Conservation (phyloP, 2,888 invertebrate genomes). For the Autographa pulchrina region DNA sequence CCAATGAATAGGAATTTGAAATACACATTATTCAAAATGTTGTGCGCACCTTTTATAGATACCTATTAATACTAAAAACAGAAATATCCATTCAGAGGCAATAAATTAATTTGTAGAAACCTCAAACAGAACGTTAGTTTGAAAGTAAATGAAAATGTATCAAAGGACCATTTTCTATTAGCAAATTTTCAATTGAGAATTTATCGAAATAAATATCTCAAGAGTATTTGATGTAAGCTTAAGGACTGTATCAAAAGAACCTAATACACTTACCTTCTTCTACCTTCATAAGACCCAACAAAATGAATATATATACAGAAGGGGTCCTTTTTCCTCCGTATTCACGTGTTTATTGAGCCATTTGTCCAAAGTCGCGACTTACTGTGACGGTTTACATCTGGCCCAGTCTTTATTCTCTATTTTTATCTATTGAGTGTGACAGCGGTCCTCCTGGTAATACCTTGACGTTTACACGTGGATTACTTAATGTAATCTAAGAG, state of each 20-base stretch:
- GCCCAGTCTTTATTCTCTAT: constrained; percentile 38
- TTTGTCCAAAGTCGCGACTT: constrained; percentile 27
- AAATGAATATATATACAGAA: constrained; percentile 13
- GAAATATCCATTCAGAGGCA: background rate
- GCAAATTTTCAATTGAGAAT: constrained; percentile 19
- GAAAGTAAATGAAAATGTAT: constrained; percentile 17
- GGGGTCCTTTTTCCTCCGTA: constrained; percentile 20
- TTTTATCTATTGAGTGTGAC: constrained; percentile 52
- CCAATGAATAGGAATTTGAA: background rate
- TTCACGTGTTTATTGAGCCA: constrained; percentile 46
- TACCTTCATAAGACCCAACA: constrained; percentile 26
- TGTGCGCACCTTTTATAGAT: background rate
- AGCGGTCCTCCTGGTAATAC: constrained; percentile 38
- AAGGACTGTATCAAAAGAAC: background rate
- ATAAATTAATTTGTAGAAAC: constrained; percentile 15
- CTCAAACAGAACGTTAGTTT: constrained; percentile 18
- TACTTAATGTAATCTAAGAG: constrained; percentile 51
- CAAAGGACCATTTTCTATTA: constrained; percentile 30
- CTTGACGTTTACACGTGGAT: constrained; percentile 39
- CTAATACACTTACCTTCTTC: constrained; percentile 41
- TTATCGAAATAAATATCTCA: constrained; percentile 6
- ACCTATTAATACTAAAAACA: background rate
- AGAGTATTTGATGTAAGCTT: background rate
- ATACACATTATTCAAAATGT: background rate
- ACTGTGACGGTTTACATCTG: constrained; percentile 35